phyloP scores from a whole-genome alignment of 2,888 invertebrate genomes.

The Xanthorhoe spadicearia region DNA sequence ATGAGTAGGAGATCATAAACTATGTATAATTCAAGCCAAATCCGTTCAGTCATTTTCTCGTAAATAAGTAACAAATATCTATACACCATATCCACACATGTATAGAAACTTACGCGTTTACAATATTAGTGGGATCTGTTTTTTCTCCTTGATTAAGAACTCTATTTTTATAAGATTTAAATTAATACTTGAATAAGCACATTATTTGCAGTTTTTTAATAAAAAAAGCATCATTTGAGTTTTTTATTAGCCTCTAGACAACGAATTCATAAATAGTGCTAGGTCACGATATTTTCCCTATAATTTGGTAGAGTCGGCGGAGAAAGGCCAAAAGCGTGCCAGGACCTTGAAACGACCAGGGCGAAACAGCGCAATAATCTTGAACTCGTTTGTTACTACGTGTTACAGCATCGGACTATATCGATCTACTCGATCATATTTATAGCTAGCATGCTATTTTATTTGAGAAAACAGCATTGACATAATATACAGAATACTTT shows the following conservation, averaged over 20 bases:
- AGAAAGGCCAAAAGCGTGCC: slow-evolving; percentile 59
- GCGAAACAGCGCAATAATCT: slow-evolving; percentile 51
- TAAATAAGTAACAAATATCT: too few relatives aligned
- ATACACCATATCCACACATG: too few relatives aligned
- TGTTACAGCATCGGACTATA: slow-evolving; percentile 44
- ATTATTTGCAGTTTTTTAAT: background rate
- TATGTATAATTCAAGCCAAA: too few relatives aligned
- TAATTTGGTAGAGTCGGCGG: slow-evolving; percentile 30
- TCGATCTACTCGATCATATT: slow-evolving; percentile 31
- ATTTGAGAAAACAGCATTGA: too few relatives aligned
- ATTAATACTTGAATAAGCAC: background rate
- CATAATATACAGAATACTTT: too few relatives aligned
- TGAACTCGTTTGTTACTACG: slow-evolving; percentile 45
- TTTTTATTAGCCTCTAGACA: slow-evolving; percentile 19
- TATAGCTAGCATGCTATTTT: background rate
- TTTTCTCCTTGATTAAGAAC: background rate
- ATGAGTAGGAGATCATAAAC: too few relatives aligned
- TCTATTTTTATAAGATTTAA: background rate
- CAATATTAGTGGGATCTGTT: too few relatives aligned
- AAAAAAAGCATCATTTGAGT: background rate
- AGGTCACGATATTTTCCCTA: slow-evolving; percentile 17
- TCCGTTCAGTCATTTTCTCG: too few relatives aligned
- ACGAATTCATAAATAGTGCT: slow-evolving; percentile 9
- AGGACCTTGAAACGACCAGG: slow-evolving; percentile 64
- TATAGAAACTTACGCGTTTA: too few relatives aligned